phyloP scores from a whole-genome alignment of 2,797 vertebrate species.

The Scyliorhinus canicula region DNA sequence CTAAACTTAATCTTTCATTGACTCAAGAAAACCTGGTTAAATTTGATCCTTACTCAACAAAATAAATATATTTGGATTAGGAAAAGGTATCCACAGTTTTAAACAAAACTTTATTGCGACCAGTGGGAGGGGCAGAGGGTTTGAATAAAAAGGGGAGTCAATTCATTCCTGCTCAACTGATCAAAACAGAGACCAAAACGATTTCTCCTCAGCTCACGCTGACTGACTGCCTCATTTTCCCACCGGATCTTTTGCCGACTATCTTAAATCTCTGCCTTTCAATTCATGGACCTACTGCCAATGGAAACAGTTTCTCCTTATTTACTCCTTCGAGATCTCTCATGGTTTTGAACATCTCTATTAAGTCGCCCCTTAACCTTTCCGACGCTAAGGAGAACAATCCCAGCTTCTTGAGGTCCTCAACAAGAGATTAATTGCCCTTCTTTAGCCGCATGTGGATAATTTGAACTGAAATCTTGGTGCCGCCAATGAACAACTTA shows the following conservation, averaged over 20 bases:
- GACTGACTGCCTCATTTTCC: not conserved
- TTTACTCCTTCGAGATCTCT: not conserved
- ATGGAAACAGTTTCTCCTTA: not conserved
- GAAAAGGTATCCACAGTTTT: too few species aligned
- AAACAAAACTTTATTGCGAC: too few species aligned
- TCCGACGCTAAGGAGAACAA: not conserved
- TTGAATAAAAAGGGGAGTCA: too few species aligned
- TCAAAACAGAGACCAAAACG: not conserved
- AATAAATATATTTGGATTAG: too few species aligned
- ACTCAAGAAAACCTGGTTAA: too few species aligned
- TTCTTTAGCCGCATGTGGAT: not conserved
- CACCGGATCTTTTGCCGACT: not conserved
- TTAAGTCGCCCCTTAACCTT: not conserved
- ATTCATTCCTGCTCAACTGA: too few species aligned
- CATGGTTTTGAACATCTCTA: not conserved
- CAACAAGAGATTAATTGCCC: not conserved
- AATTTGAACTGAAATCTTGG: not conserved
- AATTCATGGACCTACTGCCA: not conserved
- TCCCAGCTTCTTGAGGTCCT: not conserved
- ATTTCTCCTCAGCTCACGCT: not conserved
- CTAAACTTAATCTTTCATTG: too few species aligned
- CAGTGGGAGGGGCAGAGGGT: too few species aligned
- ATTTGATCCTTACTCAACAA: too few species aligned
- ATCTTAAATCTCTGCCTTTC: not conserved
- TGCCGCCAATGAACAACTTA: not conserved